These are phyloP conservation scores for Eupeodes corollae DNA, from an alignment of 1,140 invertebrate species.

Conservation along the genomic window DNA sequence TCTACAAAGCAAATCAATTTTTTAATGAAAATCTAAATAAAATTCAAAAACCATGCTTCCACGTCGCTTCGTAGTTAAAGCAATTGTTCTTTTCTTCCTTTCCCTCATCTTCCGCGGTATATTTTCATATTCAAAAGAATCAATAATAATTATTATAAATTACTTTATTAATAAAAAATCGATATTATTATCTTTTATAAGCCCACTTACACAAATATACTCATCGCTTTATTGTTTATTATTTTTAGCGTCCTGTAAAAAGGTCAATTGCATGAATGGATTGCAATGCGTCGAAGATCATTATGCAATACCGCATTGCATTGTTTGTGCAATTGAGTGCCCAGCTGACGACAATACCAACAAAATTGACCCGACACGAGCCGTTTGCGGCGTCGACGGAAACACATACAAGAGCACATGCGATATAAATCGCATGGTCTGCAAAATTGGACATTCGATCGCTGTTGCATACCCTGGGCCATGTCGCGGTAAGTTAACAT, in stretches of 20 bases:
- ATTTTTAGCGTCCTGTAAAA: slow-evolving; percentile 58
- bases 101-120: no score
- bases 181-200: no score
- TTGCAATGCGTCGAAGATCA: slow-evolving; percentile 77
- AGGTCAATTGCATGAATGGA: slow-evolving; percentile 65
- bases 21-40: no score
- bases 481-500: slow-evolving; percentile 65
- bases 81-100: no score
- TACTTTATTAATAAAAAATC: no score
- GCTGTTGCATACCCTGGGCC: slow-evolving; percentile 75
- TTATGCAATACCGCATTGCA: slow-evolving; percentile 71
- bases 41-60: no score
- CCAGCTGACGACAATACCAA: slow-evolving; percentile 25
- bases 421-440: slow-evolving; percentile 71
- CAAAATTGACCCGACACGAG: slow-evolving; percentile 38
- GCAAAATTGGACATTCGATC: slow-evolving; percentile 66
- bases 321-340: slow-evolving; percentile 61
- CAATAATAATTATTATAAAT: no score
- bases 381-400: slow-evolving; percentile 78
- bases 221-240: neutral
- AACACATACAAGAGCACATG: slow-evolving; percentile 77
- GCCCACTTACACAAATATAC: no score
- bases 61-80: no score
- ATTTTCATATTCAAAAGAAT: no score
- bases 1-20: no score